Conservation (phyloP, 2,888 invertebrate genomes). For the Troilus luridus region DNA sequence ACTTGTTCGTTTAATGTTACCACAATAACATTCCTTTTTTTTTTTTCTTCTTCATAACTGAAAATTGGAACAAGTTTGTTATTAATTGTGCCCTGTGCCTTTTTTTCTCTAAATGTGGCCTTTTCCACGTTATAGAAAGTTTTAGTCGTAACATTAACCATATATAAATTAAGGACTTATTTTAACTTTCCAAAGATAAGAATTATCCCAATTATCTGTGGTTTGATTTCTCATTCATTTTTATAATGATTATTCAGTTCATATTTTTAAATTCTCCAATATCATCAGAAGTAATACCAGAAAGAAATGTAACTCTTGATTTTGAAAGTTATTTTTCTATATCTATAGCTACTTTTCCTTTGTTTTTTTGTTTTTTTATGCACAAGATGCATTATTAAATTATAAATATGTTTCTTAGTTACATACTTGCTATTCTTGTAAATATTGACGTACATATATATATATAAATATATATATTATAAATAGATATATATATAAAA, state of each 20-base stretch:
- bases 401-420: conserved; percentile 54
- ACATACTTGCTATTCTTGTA: conserved; percentile 57
- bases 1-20: conserved; percentile 58
- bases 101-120: conserved; percentile 58
- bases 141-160: conserved; percentile 54
- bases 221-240: conserved; percentile 47
- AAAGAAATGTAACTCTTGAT: conserved; percentile 47
- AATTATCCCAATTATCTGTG: background rate
- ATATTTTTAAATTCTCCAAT: conserved; percentile 9
- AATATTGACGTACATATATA: conserved; percentile 58
- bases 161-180: conserved; percentile 51
- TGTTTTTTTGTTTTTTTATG: conserved; percentile 47
- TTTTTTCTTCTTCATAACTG: conserved; percentile 60
- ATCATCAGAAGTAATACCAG: background rate
- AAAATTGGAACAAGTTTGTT: conserved; percentile 60
- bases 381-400: conserved; percentile 55
- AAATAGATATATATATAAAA: conserved; percentile 57
- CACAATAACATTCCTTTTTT: conserved; percentile 59
- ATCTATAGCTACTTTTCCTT: conserved; percentile 51
- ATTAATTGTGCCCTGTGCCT: conserved; percentile 58
- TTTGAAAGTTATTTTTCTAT: background rate
- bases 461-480: conserved; percentile 55
- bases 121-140: conserved; percentile 57
- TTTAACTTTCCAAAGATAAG: conserved; percentile 55
- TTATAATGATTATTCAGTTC: conserved; percentile 46